Evolutionary conservation across 2,113 vertebrate species (phyloP), one percentile per base, ranked within the genome.

Genomic region (Apteryx owenii): DNA sequence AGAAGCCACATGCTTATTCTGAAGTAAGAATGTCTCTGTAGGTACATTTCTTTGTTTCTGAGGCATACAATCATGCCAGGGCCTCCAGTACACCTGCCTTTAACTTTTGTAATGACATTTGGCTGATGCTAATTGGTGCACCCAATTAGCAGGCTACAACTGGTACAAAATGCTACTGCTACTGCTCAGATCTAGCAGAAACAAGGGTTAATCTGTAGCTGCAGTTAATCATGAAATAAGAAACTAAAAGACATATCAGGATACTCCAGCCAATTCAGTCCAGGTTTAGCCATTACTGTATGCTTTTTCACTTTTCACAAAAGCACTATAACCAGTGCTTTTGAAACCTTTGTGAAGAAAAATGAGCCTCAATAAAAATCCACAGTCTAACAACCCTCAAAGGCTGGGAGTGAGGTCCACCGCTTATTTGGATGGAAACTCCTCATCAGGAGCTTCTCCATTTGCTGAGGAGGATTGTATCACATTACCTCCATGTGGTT

Each of bases 161-260:
- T 51, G 72, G 61, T 76, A 80, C 72, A 70, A 96, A 90, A 84
- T 78, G 66, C 33, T 94, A 33, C 83, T 81, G 58, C 79, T 95
- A 58, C 56, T 58, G 56, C 56, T 58, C 16, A 62, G 77, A 91
- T 69, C 48, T 73, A 97, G 72, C 10, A 19, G 26, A 72, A 70
- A 60, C 92, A 89, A 85, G 73, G 92, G 90, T 87, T 89, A 95
- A 71, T 86, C 93, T 46, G n/a, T 71, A 88, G 53, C 61, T 91
- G 69, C 61, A 85, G n/a, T 54, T 17, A 92, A 93, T 95, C 92
- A 88, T 89, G 84, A 91, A 96, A 91, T 92, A 92, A 93, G 81
- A 97, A 81, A 85, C 31, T 46, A 89, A 68, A 95, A 87, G 81
- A 33, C 71, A 31, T 72, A 10, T 42, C 66, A 28, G 51, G 50